Evolutionary conservation across 1,140 invertebrate species (phyloP), one percentile per base, ranked within the genome.

Genomic region (Tetraneura akinire): DNA sequence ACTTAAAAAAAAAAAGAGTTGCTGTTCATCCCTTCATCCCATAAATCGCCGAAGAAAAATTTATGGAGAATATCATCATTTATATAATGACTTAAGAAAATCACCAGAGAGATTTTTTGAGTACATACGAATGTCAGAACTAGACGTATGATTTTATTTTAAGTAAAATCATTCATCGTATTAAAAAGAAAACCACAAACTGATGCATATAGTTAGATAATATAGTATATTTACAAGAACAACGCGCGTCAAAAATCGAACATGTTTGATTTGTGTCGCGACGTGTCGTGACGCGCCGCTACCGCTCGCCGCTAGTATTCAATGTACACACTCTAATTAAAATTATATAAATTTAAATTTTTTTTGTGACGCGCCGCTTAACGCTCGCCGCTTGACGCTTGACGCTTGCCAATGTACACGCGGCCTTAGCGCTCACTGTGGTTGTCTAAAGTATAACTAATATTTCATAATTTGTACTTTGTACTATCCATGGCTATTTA

Each of bases 81-180:
- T 60, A 26, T 60, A 29, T 60, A 6, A 26, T 60, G 57, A 60
- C 14, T 29, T 60, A 60, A 60, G 23, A 6, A 60, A 60, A 60
- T 60, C 23, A 60, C 57, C 55, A 16, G 57, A 26, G 13, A 60
- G 23, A 60, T 60, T 29, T 60, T 60, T 60, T 8, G 57, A 60
- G 23, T 60, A 60, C 23, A 29, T 60, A 60, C 13, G 57, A 29
- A 60, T 29, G 57, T 60, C 57, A 60, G 23, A n/a, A 29, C 29
- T 13, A 60, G 13, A 60, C 57, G 23, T 60, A 60, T 60, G 57
- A 60, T 60, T 29, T 60, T 60, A 60, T 60, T 29, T 60, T 60
- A 60, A 16, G 57, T 29, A 60, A 60, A 60, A 60, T 60, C 26
- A 29, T 11, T 29, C 57, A 29, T 60, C 23, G 57, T 29, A 60